Conservation (phyloP, 2,888 invertebrate genomes). For the Calephelis perditalis region DNA sequence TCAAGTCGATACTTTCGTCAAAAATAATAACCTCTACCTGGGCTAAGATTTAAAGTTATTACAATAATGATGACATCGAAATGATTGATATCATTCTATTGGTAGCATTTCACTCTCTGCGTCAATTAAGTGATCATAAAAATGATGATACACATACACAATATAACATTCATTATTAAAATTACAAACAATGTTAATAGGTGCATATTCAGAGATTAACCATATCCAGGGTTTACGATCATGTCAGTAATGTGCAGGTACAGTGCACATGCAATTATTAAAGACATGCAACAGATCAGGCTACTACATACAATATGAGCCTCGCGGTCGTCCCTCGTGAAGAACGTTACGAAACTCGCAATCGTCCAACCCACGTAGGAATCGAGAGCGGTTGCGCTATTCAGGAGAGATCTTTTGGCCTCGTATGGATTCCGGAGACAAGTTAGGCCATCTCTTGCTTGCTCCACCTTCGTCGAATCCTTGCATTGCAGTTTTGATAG, state of each 20-base stretch:
- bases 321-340: slow-evolving; percentile 54
- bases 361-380: slow-evolving; percentile 67
- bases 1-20: no score
- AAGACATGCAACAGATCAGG: slow-evolving; percentile 15
- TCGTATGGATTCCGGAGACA: slow-evolving; percentile 55
- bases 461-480: slow-evolving; percentile 45
- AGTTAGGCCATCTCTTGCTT: slow-evolving; percentile 38
- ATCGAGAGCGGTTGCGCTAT: slow-evolving; percentile 63
- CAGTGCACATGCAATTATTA: slow-evolving; percentile 22
- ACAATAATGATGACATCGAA: no score
- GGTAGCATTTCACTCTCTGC: no score
- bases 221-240: background rate
- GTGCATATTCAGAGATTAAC: no score
- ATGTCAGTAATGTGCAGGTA: slow-evolving; percentile 19
- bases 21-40: no score
- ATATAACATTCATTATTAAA: no score
- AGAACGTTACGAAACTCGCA: slow-evolving; percentile 66
- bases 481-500: slow-evolving; percentile 60
- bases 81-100: no score
- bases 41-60: no score
- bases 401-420: slow-evolving; percentile 54
- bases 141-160: no score
- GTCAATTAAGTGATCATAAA: no score
- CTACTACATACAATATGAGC: slow-evolving; percentile 64
- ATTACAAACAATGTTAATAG: no score